Conservation (phyloP, 2,888 invertebrate species). For the Syrphus vitripennis region DNA sequence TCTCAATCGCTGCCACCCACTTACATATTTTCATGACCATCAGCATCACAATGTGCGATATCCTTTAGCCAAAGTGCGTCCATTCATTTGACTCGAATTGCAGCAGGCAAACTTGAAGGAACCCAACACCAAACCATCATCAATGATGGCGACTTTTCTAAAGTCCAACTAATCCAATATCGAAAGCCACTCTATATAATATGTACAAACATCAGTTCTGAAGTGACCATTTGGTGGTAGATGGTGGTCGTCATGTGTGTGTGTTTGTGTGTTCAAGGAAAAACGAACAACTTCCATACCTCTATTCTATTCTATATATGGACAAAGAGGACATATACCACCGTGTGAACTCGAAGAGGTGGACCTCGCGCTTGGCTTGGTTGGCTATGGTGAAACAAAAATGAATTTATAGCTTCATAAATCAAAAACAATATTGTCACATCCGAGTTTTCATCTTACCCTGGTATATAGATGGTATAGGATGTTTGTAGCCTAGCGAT, state of each 20-base stretch:
- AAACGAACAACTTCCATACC: neutral
- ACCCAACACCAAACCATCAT: conserved; percentile 49
- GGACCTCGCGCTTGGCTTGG: conserved; percentile 13
- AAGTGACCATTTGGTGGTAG: conserved; percentile 65
- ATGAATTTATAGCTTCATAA: conserved; percentile 78
- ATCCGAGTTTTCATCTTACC: conserved; percentile 70
- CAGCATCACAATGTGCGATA: conserved; percentile 8
- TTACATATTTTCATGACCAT: conserved; percentile 39
- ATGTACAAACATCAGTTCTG: conserved; percentile 37
- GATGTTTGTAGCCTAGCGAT: neutral
- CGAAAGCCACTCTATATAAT: conserved; percentile 63
- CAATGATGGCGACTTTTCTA: conserved; percentile 10
- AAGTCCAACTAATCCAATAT: conserved; percentile 66
- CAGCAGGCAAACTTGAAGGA: conserved; percentile 39
- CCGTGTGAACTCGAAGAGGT: conserved; percentile 50
- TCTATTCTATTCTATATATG: neutral
- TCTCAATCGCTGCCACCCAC: conserved; percentile 25
- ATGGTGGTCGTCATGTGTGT: conserved; percentile 48
- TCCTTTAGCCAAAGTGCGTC: conserved; percentile 28
- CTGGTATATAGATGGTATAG: neutral
- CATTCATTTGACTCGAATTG: conserved; percentile 62
- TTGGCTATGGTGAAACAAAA: conserved; percentile 73
- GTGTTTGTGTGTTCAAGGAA: neutral
- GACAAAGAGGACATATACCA: conserved; percentile 31
- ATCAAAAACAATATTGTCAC: conserved; percentile 79